Percentiles rank a stretch among this genome's conserved stretches.
phyloP scores from a whole-genome alignment of 2,797 vertebrate species.

The Oophaga sylvatica region DNA sequence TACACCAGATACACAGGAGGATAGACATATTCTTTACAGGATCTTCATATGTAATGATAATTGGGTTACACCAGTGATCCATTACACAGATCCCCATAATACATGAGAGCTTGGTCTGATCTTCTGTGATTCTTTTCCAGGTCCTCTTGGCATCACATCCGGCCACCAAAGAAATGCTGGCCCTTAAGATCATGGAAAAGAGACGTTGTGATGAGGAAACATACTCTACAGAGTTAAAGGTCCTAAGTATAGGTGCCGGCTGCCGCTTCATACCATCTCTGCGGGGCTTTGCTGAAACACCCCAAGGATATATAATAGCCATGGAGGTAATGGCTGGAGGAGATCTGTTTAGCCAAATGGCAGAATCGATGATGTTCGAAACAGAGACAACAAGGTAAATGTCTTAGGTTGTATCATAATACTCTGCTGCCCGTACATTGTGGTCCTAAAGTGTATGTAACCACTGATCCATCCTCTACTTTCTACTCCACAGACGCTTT shows the following conservation, averaged over 20 bases:
- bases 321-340: too few species aligned
- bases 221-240: neutral
- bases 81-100: neutral
- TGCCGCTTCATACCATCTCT: too few species aligned
- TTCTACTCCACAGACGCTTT: neutral
- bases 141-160: too few species aligned
- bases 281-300: neutral
- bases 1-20: neutral
- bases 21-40: neutral
- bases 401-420: too few species aligned
- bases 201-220: neutral
- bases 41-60: neutral
- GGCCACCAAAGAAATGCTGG: neutral
- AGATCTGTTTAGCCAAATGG: too few species aligned
- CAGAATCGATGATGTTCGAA: too few species aligned
- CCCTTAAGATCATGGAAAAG: neutral
- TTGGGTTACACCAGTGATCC: too few species aligned
- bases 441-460: neutral
- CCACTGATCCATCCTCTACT: neutral
- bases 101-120: neutral
- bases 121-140: too few species aligned
- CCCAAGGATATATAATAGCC: neutral
- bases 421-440: too few species aligned
- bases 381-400: too few species aligned
- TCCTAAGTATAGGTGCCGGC: neutral